These are phyloP conservation scores for Tortricodes alternella DNA, from an alignment of 2,888 invertebrate genomes.

Conservation along the genomic window DNA sequence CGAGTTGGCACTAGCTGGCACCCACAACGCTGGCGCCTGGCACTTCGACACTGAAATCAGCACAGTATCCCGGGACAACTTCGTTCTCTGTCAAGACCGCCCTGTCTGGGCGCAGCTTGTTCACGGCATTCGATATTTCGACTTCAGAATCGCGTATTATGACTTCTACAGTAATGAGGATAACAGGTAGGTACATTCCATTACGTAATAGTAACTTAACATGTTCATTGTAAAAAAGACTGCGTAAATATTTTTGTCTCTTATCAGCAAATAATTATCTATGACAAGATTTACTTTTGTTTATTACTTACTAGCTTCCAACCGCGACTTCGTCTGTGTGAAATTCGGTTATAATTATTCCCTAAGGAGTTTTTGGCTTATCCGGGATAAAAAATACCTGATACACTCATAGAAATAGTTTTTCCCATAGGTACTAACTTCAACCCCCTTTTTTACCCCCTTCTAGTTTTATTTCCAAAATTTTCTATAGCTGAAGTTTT, in stretches of 20 bases:
- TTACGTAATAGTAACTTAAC: not conserved
- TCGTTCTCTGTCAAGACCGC: conserved; percentile 86
- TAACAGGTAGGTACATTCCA: conserved; percentile 52
- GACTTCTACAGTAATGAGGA: conserved; percentile 63
- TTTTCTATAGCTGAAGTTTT: no score
- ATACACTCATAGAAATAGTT: no score
- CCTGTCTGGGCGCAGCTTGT: conserved; percentile 93
- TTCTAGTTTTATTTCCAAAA: no score
- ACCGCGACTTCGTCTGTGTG: no score
- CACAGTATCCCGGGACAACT: conserved; percentile 63
- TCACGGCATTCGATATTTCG: conserved; percentile 91
- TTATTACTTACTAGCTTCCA: no score
- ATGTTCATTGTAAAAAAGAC: no score
- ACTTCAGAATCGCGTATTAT: conserved; percentile 90
- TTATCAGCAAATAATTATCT: not conserved
- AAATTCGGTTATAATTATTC: no score
- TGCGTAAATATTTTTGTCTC: not conserved
- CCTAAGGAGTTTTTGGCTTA: no score
- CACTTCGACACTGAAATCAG: conserved; percentile 75
- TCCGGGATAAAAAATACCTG: no score
- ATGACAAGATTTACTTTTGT: not conserved
- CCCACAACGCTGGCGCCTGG: conserved; percentile 82
- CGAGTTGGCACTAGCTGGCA: conserved; percentile 76
- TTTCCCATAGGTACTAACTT: no score
- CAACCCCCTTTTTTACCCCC: no score